Base-by-base conservation (phyloP, 1,140 invertebrate genomes). In the Ptiloglossa arizonensis region DNA sequence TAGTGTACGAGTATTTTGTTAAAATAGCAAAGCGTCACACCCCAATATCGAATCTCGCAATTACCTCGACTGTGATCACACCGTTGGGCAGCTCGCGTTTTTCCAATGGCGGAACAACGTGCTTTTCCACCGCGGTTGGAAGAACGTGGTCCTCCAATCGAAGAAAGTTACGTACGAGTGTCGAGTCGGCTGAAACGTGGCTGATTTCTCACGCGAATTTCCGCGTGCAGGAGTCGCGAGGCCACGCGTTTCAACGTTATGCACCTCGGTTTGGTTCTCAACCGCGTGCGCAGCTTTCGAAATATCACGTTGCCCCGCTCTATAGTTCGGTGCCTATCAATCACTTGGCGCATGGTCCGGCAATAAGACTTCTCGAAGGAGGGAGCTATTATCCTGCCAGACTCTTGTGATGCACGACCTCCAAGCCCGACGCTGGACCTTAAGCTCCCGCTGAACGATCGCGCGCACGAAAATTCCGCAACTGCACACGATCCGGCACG, bases 331-430 rank as follows among this genome's bases (percentile, higher is more conserved):
- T 89, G 89, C 87, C 89, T 91, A 91, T 91, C 90, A 91, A 91
- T 91, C 90, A 91, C 87, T 83, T 80, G 86, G 81, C 84, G 81
- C 85, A 85, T 87, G 89, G 86, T 89, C 88, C 83, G 83, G 87
- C 85, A 89, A 86, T 88, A 89, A 88, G 87, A 89, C 85, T 87
- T 79, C 69, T 82, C 77, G 81, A 86, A 76, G 85, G 81, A 86
- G 81, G 83, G 79, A 85, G 89, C 89, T 88, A 91, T 91, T 91
- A 91, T 91, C 89, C 89, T 91, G 90, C 90, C 90, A 91, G 88
- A 86, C 89, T 88, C 82, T 85, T 87, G 88, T 91, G 90, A 91
- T 91, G 89, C 90, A 91, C 90, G 89, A 91, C 90, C 90, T 88
- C 89, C 88, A 59, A 73, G 82, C 83, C 77, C 85, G 70, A 79